Percentiles rank a stretch among this genome's conserved stretches.
These are phyloP conservation scores for Phengaris arion DNA, from an alignment of 2,888 invertebrate genomes.

Conservation along the genomic window DNA sequence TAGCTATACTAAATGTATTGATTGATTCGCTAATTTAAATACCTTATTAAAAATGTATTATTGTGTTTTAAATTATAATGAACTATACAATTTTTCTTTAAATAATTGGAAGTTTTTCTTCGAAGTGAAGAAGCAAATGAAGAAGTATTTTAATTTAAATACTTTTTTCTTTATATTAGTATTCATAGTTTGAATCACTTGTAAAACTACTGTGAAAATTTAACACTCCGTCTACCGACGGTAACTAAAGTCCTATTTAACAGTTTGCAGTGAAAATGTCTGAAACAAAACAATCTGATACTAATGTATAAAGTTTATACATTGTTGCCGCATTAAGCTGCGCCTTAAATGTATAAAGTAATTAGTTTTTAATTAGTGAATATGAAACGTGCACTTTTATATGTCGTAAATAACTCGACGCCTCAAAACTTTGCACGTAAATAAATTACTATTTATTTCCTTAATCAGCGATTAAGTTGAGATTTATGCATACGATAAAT, in stretches of 20 bases:
- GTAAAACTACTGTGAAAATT: neutral
- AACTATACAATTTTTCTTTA: neutral
- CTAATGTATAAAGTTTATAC: neutral
- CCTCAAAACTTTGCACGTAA: constrained; percentile 28
- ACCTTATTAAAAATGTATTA: neutral
- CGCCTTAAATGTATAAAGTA: constrained; percentile 19
- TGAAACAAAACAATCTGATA: neutral
- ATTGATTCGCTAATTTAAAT: neutral
- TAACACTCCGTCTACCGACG: neutral
- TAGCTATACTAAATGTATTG: neutral
- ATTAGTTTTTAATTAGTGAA: constrained; percentile 29
- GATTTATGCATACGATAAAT: constrained; percentile 27
- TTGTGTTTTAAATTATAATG: constrained; percentile 12
- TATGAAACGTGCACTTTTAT: constrained; percentile 30
- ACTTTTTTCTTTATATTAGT: neutral
- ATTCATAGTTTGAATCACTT: neutral
- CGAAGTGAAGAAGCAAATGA: no score
- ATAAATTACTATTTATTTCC: constrained; percentile 29
- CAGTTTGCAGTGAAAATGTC: neutral
- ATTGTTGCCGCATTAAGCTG: neutral
- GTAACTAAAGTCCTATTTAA: neutral
- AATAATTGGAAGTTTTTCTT: neutral
- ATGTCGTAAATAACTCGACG: constrained; percentile 31
- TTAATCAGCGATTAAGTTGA: constrained; percentile 29
- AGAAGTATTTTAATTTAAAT: neutral